Evolutionary conservation across 2,888 invertebrate genomes (phyloP), one percentile per base, ranked within the genome.

Genomic region (Branchipolynoe longqiensis): DNA sequence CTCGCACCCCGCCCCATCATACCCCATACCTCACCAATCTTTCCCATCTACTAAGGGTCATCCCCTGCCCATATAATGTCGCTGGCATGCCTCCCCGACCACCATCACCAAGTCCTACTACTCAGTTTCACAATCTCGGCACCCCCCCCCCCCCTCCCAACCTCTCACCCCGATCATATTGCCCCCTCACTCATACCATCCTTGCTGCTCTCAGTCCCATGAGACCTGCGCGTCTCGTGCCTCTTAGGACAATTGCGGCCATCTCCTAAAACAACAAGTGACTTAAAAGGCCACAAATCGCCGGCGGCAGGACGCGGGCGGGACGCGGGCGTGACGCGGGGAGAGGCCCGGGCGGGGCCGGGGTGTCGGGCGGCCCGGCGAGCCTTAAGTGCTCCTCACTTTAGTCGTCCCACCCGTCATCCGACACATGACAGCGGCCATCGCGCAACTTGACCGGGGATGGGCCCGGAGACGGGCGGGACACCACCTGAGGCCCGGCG

Each of bases 241-340:
- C 54, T 48, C 78, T 78, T 78, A 78, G 48, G 78, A 78, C 78
- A 78, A 78, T 78, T 78, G 78, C 48, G 4, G 78, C 25, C 41
- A 28, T 54, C 78, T 48, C 78, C 41, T 78, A 78, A 78, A 78
- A 78, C 78, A 78, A 78, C 41, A 40, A 78, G 78, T 78, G 78
- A 48, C 54, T 78, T 31, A 78, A 78, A 78, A 1, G 28, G 78
- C 78, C 48, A 78, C 78, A 78, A 78, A 78, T 78, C 78, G 33
- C 28, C 28, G 73, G 25, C 48, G 54, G n/a, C 78, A 12, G 48
- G 31, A 14, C 6, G 0, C 48, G 28, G 48, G 48, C 12, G 40
- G 28, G 41, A 2, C 12, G 38, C n/a, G 2, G 25, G 25, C 12
- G 48, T n/a, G 78, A 8, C 18, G n/a, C n/a, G 78, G 28, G 14